Conservation (phyloP, 2,888 invertebrate genomes). For the Silvanus unidentatus region DNA sequence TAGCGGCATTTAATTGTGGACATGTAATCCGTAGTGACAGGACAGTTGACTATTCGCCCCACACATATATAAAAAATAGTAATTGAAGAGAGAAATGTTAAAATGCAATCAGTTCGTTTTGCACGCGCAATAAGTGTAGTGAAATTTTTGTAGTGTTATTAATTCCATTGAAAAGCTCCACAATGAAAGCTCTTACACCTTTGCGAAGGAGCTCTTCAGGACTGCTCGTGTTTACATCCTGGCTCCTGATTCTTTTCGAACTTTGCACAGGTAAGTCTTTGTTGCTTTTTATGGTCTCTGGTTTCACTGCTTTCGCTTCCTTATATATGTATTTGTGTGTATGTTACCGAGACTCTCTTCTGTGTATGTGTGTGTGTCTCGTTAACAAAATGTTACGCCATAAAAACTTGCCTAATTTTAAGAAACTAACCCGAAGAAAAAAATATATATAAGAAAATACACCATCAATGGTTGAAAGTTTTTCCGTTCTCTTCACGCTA, state of each 20-base stretch:
- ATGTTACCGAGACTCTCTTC: no score
- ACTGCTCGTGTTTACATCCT: conserved; percentile 32
- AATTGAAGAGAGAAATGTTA: conserved; percentile 19
- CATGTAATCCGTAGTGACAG: conserved; percentile 17
- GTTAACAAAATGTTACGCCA: conserved; percentile 2
- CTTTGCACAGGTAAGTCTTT: conserved; percentile 34
- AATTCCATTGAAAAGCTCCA: conserved; percentile 21
- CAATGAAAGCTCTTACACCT: conserved; percentile 31
- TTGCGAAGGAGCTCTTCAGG: conserved; percentile 26
- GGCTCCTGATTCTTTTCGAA: conserved; percentile 36
- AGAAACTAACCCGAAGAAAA: not conserved
- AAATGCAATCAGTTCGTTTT: conserved; percentile 11
- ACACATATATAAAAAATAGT: no score
- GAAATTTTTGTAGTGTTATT: conserved; percentile 21
- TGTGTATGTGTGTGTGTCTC: not conserved
- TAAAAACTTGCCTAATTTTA: conserved; percentile 1
- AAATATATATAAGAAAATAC: not conserved
- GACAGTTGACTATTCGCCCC: no score
- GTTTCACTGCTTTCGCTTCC: no score
- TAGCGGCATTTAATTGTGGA: conserved; percentile 14
- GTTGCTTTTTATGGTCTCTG: not conserved
- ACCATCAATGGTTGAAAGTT: no score
- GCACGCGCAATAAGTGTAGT: conserved; percentile 20
- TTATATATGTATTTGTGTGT: no score
- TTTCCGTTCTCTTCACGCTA: no score